These are phyloP conservation scores for Penaeus indicus DNA, from an alignment of 1,140 invertebrate species.

Conservation along the genomic window DNA sequence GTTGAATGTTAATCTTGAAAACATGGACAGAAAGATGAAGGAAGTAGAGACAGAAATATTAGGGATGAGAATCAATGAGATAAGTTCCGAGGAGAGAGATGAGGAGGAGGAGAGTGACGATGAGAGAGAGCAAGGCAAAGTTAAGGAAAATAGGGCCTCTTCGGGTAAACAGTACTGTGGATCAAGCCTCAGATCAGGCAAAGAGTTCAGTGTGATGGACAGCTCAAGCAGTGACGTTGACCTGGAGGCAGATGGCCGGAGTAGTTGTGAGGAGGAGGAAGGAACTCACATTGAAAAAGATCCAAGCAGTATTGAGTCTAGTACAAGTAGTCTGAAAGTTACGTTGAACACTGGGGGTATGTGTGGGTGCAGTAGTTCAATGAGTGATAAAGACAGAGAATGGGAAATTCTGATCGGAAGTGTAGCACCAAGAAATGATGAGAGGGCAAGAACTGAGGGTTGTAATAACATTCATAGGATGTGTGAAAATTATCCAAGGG, in stretches of 20 bases:
- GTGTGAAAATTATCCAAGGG: slow-evolving; percentile 12
- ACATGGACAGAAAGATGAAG: slow-evolving; percentile 65
- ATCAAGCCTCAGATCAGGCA: slow-evolving; percentile 32
- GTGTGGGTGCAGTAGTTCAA: slow-evolving; percentile 23
- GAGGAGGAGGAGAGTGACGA: slow-evolving; percentile 51
- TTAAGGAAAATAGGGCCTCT: slow-evolving; percentile 31
- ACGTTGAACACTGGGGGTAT: slow-evolving; percentile 36
- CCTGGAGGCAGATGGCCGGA: slow-evolving; percentile 39
- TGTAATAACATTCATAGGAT: slow-evolving; percentile 23
- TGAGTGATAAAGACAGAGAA: slow-evolving; percentile 63
- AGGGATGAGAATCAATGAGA: slow-evolving; percentile 32
- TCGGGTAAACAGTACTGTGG: slow-evolving; percentile 18
- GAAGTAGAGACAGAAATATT: slow-evolving; percentile 40
- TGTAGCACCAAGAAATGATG: slow-evolving; percentile 47
- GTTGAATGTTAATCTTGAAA: slow-evolving; percentile 74
- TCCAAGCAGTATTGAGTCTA: slow-evolving; percentile 17
- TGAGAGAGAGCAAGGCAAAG: slow-evolving; percentile 51
- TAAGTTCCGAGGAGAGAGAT: background rate
- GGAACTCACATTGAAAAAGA: slow-evolving; percentile 12
- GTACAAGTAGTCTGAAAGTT: slow-evolving; percentile 43
- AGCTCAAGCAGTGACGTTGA: slow-evolving; percentile 46
- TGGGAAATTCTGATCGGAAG: slow-evolving; percentile 66
- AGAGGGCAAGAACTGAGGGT: slow-evolving; percentile 45
- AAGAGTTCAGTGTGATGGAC: slow-evolving; percentile 35
- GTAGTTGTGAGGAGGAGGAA: slow-evolving; percentile 53